phyloP scores from a whole-genome alignment of 2,888 invertebrate species.

The Hypsopygia costalis region DNA sequence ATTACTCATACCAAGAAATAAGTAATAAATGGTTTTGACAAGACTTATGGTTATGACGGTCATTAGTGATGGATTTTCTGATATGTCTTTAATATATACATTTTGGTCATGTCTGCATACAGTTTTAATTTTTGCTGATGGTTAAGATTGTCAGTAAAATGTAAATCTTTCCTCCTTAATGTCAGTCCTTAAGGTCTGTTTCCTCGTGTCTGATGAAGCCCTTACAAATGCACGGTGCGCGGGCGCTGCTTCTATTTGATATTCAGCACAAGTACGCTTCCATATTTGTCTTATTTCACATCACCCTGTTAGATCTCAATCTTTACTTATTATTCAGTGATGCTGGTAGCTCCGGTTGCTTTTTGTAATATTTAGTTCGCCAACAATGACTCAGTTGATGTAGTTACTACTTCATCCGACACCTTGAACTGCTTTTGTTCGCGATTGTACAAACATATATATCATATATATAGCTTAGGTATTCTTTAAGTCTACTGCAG shows the following conservation, averaged over 20 bases:
- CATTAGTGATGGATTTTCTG: too few relatives aligned
- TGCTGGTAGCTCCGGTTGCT: constrained; percentile 37
- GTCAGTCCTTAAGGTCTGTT: too few relatives aligned
- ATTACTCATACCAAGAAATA: too few relatives aligned
- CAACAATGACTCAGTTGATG: constrained; percentile 28
- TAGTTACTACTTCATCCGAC: neutral
- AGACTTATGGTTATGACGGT: too few relatives aligned
- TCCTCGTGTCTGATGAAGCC: neutral
- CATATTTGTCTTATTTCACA: constrained; percentile 75
- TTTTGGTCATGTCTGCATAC: too few relatives aligned
- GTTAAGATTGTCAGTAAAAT: too few relatives aligned
- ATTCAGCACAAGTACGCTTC: constrained; percentile 59
- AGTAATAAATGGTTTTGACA: too few relatives aligned
- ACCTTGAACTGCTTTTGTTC: constrained; percentile 1
- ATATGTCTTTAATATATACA: too few relatives aligned
- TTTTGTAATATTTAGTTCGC: constrained; percentile 43
- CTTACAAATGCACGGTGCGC: constrained; percentile 25
- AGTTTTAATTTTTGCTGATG: too few relatives aligned
- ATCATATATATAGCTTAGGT: too few relatives aligned
- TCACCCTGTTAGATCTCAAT: constrained; percentile 72
- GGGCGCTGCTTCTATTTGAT: constrained; percentile 49
- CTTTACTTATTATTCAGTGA: constrained; percentile 64
- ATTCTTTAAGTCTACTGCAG: too few relatives aligned
- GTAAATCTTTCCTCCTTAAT: too few relatives aligned
- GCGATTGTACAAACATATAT: neutral